Conservation (phyloP, 2,797 vertebrate genomes). For the Periparus ater region DNA sequence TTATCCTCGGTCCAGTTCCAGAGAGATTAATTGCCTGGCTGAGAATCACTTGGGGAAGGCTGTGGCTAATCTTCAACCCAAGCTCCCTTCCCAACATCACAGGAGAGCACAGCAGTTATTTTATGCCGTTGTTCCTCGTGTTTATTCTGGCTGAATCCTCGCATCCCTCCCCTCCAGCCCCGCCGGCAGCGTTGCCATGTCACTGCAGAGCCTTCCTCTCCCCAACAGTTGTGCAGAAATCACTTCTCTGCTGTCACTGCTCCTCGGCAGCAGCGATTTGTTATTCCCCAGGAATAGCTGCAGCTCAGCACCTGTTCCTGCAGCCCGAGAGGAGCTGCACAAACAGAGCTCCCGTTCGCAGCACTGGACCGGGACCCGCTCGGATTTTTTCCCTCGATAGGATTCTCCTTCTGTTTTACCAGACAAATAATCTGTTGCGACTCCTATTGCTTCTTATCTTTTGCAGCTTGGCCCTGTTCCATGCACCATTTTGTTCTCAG, state of each 20-base stretch:
- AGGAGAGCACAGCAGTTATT: not conserved
- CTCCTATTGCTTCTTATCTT: slow-evolving; percentile 76
- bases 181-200: not conserved
- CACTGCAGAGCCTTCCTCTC: not conserved
- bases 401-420: slow-evolving; percentile 77
- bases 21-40: not conserved
- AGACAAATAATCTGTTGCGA: slow-evolving; percentile 81
- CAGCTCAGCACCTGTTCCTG: slow-evolving; percentile 69
- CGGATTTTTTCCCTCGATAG: not conserved
- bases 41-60: not conserved
- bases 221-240: not conserved
- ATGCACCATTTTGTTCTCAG: slow-evolving; percentile 79
- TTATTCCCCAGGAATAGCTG: slow-evolving; percentile 49
- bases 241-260: not conserved
- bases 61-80: slow-evolving; percentile 14
- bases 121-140: not conserved
- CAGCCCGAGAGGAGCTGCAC: slow-evolving; percentile 33
- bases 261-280: slow-evolving; percentile 26
- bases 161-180: not conserved
- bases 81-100: not conserved
- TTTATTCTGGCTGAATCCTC: not conserved
- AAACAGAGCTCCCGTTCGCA: slow-evolving; percentile 43
- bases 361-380: slow-evolving; percentile 59
- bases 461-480: slow-evolving; percentile 74
- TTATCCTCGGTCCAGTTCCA: not conserved